phyloP scores from a whole-genome alignment of 2,113 vertebrate species.

The Paratilapia polleni region DNA sequence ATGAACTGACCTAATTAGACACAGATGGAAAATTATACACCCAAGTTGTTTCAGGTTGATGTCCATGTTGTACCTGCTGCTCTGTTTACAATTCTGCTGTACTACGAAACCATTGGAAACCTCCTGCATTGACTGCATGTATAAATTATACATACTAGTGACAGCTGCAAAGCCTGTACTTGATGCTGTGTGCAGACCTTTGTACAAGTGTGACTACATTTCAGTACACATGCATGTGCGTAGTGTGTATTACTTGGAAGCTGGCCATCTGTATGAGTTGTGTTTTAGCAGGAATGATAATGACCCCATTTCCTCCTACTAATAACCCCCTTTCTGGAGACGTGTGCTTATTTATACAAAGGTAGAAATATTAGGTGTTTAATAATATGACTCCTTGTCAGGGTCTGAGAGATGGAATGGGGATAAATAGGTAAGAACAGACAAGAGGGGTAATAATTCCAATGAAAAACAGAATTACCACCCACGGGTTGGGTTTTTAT shows the following conservation, averaged over 20 bases:
- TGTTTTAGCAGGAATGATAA: slow-evolving; percentile 48
- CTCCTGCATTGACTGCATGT: background rate
- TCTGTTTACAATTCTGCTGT: slow-evolving; percentile 17
- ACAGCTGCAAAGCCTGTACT: background rate
- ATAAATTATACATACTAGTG: background rate
- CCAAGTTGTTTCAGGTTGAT: background rate
- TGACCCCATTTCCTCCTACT: slow-evolving; percentile 52
- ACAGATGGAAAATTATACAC: slow-evolving; percentile 41
- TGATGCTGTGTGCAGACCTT: background rate
- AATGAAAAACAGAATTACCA: background rate
- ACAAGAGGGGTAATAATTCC: slow-evolving; percentile 13
- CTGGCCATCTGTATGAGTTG: background rate
- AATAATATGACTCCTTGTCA: background rate
- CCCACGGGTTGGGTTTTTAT: background rate
- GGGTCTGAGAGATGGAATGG: background rate
- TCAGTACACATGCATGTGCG: background rate
- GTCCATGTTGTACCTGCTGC: slow-evolving; percentile 18
- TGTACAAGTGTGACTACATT: background rate
- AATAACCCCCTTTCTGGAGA: slow-evolving; percentile 43
- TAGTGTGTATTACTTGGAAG: slow-evolving; percentile 27
- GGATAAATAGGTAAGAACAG: background rate
- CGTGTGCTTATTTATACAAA: slow-evolving; percentile 56
- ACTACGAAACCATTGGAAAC: background rate
- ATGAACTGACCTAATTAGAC: slow-evolving; percentile 33
- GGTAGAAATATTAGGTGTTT: slow-evolving; percentile 49